Evolutionary conservation across 2,888 invertebrate species (phyloP).

Genomic region (Microctonus hyperodae): DNA sequence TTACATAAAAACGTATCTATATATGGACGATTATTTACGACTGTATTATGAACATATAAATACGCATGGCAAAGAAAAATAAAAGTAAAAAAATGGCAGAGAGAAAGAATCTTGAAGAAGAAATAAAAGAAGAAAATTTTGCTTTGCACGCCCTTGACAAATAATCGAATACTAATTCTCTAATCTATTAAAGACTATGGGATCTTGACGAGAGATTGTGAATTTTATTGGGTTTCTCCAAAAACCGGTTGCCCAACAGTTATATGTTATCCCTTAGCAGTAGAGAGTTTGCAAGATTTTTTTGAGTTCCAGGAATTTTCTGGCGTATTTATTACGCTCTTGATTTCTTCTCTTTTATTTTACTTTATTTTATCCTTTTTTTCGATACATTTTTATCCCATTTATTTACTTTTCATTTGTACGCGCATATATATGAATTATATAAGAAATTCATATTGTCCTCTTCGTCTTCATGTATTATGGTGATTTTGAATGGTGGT

Average conservation of each 20-base stretch:
- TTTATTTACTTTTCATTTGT: background rate
- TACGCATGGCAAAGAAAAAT: too few species aligned
- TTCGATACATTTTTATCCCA: background rate
- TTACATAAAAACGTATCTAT: too few species aligned
- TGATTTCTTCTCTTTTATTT: background rate
- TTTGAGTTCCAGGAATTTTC: constrained; percentile 39
- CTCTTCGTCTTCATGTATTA: background rate
- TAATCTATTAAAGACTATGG: background rate
- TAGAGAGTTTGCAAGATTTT: constrained; percentile 24
- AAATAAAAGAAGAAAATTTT: too few species aligned
- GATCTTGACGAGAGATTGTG: background rate
- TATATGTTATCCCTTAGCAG: background rate
- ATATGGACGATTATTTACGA: too few species aligned
- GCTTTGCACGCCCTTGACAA: background rate
- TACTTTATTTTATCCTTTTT: background rate
- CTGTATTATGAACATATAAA: too few species aligned
- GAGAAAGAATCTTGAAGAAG: too few species aligned
- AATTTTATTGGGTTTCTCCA: constrained; percentile 13
- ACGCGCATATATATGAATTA: background rate
- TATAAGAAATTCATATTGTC: background rate
- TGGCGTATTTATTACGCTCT: background rate
- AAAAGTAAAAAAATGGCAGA: too few species aligned
- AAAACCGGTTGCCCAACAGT: constrained; percentile 4
- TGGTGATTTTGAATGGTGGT: background rate
- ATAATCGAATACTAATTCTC: background rate